These are phyloP conservation scores for Chelonus insularis DNA, from an alignment of 1,140 invertebrate species.

Conservation along the genomic window DNA sequence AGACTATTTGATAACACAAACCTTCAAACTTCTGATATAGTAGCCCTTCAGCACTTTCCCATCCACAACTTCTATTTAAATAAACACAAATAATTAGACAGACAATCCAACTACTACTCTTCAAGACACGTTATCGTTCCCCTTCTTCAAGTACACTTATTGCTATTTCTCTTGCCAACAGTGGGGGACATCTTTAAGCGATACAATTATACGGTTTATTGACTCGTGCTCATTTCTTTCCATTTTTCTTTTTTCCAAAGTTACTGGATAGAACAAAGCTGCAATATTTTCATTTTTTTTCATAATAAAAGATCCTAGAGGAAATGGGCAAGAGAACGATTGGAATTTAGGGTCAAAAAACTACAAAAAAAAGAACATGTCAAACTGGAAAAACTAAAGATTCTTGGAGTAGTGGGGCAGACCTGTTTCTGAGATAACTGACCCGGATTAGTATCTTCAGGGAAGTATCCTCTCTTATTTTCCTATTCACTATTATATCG, in stretches of 20 bases:
- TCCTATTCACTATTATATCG: neutral
- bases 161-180: too few relatives aligned
- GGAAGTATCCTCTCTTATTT: neutral
- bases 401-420: neutral
- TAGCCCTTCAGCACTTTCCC: too few relatives aligned
- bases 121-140: too few relatives aligned
- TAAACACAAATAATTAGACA: too few relatives aligned
- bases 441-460: neutral
- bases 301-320: slow-evolving; percentile 26
- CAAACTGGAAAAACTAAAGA: neutral
- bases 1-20: too few relatives aligned
- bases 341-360: neutral
- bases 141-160: too few relatives aligned
- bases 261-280: too few relatives aligned
- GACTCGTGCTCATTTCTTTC: too few relatives aligned
- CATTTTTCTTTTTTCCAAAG: neutral
- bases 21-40: too few relatives aligned
- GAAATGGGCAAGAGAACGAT: slow-evolving; percentile 20
- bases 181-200: too few relatives aligned
- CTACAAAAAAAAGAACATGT: neutral
- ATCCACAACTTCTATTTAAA: neutral
- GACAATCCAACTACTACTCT: too few relatives aligned
- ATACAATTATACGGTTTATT: too few relatives aligned
- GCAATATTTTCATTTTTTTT: neutral
- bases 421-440: neutral